These are phyloP conservation scores for Hemibagrus wyckioides DNA, from an alignment of 2,113 vertebrate species.

Conservation along the genomic window DNA sequence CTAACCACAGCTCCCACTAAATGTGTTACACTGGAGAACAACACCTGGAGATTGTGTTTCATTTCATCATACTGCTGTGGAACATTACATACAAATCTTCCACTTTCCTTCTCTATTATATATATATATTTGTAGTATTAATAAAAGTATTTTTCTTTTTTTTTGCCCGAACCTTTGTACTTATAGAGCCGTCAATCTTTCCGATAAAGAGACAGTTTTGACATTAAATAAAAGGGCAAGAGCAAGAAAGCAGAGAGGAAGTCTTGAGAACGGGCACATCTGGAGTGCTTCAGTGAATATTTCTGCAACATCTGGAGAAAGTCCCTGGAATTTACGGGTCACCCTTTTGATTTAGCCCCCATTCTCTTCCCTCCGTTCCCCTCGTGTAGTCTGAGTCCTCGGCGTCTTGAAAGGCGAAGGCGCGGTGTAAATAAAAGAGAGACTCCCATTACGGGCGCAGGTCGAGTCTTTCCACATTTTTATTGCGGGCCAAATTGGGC, in stretches of 20 bases:
- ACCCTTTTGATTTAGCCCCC: slow-evolving; percentile 55
- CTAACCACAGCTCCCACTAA: slow-evolving; percentile 18
- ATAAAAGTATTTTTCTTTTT: not conserved
- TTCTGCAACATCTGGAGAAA: slow-evolving; percentile 78
- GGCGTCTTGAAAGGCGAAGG: slow-evolving; percentile 68
- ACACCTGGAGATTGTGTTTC: slow-evolving; percentile 13
- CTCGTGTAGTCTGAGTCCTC: slow-evolving; percentile 53
- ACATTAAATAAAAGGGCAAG: slow-evolving; percentile 49
- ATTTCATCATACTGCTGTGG: not conserved
- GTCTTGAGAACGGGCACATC: slow-evolving; percentile 64
- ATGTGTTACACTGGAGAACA: not conserved
- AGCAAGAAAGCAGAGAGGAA: not conserved
- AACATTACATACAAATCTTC: slow-evolving; percentile 42
- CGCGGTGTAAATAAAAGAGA: slow-evolving; percentile 63
- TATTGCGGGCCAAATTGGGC: slow-evolving; percentile 71
- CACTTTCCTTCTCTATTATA: slow-evolving; percentile 5
- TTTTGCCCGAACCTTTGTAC: slow-evolving; percentile 8
- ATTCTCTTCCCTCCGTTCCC: slow-evolving; percentile 12
- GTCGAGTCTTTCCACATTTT: slow-evolving; percentile 66
- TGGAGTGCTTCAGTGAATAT: slow-evolving; percentile 76
- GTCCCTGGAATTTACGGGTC: slow-evolving; percentile 75
- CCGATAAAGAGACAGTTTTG: slow-evolving; percentile 61
- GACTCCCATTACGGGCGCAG: slow-evolving; percentile 59
- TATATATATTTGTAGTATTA: slow-evolving; percentile 9
- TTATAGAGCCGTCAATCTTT: slow-evolving; percentile 59